Percentiles rank a stretch among this genome's conserved stretches.
Conservation (phyloP, 2,888 invertebrate genomes). For the Tachina grossa region DNA sequence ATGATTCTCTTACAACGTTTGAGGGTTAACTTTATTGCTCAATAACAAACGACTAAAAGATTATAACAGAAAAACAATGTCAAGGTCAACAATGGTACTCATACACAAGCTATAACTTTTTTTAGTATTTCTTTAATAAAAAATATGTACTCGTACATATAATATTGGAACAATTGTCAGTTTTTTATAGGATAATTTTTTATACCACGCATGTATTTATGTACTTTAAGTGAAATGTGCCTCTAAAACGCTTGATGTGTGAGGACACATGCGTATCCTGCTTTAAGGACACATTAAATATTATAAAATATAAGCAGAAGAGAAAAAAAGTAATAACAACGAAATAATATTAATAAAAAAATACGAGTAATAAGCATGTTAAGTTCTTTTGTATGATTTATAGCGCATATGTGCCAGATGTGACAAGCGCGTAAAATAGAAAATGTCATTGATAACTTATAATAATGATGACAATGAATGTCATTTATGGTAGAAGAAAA, state of each 20-base stretch:
- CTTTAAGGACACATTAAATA: slow-evolving; percentile 54
- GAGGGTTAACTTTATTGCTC: slow-evolving; percentile 62
- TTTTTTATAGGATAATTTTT: slow-evolving; percentile 67
- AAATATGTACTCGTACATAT: neutral
- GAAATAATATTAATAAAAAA: slow-evolving; percentile 30
- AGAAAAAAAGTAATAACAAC: slow-evolving; percentile 4
- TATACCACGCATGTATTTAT: slow-evolving; percentile 27
- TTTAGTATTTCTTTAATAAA: neutral
- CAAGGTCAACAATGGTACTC: slow-evolving; percentile 73
- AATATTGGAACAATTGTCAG: slow-evolving; percentile 47
- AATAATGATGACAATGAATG: slow-evolving; percentile 49
- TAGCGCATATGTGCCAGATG: slow-evolving; percentile 72
- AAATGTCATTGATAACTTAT: slow-evolving; percentile 61
- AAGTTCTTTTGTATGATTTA: slow-evolving; percentile 69
- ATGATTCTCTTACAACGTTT: neutral
- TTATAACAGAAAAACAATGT: slow-evolving; percentile 71
- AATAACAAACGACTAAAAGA: slow-evolving; percentile 70
- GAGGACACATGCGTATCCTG: slow-evolving; percentile 70
- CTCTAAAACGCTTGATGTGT: slow-evolving; percentile 63
- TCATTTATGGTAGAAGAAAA: slow-evolving; percentile 12
- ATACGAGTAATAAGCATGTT: slow-evolving; percentile 48
- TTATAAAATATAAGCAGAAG: neutral
- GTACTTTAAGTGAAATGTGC: slow-evolving; percentile 17
- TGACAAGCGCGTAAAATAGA: slow-evolving; percentile 69
- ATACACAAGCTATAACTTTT: slow-evolving; percentile 8